These are phyloP conservation scores for Styela plicata DNA, from an alignment of 23 tunicate genomes.

Conservation along the genomic window DNA sequence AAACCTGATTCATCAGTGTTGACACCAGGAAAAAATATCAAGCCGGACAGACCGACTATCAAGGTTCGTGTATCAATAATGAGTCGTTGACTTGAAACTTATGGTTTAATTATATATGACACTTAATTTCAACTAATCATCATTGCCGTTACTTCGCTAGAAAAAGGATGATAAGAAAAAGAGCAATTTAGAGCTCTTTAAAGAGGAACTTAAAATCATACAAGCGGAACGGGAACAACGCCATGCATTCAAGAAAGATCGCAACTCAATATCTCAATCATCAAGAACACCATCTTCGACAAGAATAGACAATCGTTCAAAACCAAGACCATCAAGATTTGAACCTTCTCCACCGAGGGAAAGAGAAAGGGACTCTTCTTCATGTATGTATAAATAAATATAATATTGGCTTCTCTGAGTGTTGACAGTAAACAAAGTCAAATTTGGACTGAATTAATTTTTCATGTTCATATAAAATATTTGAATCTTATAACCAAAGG, in stretches of 20 bases:
- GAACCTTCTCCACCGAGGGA: conserved; percentile 41
- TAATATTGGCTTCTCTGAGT: background rate
- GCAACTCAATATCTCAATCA: conserved; percentile 1
- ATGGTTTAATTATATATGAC: background rate
- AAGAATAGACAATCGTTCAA: conserved; percentile 5
- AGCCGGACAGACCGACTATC: conserved; percentile 57
- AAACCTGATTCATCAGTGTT: conserved; percentile 20
- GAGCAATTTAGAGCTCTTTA: conserved; percentile 86
- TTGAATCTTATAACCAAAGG: too few species aligned
- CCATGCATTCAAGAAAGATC: conserved; percentile 51
- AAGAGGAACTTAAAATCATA: conserved; percentile 79
- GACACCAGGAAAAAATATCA: conserved; percentile 46
- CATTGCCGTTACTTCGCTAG: conserved; percentile 36
- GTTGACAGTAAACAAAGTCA: too few species aligned
- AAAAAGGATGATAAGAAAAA: conserved; percentile 91
- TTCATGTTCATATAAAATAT: too few species aligned
- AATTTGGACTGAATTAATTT: too few species aligned
- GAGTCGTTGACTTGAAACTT: background rate
- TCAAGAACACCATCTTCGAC: conserved; percentile 26
- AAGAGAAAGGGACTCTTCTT: background rate
- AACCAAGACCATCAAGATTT: conserved; percentile 49
- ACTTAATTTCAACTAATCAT: conserved; percentile 10
- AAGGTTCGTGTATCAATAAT: conserved; percentile 38
- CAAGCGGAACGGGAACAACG: conserved; percentile 88
- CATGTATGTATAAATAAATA: conserved; percentile 2